Percentiles rank a stretch among this genome's conserved stretches.
phyloP scores from a whole-genome alignment of 2,797 vertebrate species.

The Erpetoichthys calabaricus region DNA sequence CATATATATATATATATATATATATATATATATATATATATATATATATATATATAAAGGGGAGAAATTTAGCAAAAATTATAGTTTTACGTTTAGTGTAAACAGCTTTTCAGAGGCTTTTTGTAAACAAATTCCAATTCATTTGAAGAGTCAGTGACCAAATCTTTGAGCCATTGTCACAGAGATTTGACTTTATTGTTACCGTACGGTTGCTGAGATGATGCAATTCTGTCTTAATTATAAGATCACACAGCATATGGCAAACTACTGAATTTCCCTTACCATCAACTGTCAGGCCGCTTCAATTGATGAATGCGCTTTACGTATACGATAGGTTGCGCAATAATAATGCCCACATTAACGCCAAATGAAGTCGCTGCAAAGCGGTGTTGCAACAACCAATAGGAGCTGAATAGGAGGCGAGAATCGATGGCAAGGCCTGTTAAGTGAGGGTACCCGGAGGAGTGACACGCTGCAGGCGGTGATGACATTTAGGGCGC shows the following conservation, averaged over 20 bases:
- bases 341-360: slow-evolving; percentile 69
- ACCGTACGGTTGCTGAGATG: slow-evolving; percentile 40
- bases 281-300: slow-evolving; percentile 39
- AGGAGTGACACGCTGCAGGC: slow-evolving; percentile 55
- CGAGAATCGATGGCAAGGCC: slow-evolving; percentile 35
- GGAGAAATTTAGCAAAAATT: too few species aligned
- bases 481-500: slow-evolving; percentile 47
- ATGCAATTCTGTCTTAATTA: slow-evolving; percentile 51
- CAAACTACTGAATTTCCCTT: slow-evolving; percentile 34
- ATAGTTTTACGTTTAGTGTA: too few species aligned
- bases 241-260: slow-evolving; percentile 78
- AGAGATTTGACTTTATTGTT: slow-evolving; percentile 37
- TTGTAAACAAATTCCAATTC: too few species aligned
- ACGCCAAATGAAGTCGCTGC: slow-evolving; percentile 15
- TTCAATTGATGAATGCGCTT: slow-evolving; percentile 54
- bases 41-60: too few species aligned
- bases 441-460: slow-evolving; percentile 61
- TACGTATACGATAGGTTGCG: slow-evolving; percentile 55
- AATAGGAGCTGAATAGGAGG: slow-evolving; percentile 41
- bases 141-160: too few species aligned
- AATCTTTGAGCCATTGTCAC: too few species aligned
- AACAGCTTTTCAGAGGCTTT: too few species aligned
- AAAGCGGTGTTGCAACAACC: slow-evolving; percentile 18
- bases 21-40: not conserved
- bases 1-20: not conserved